Conservation (phyloP, 2,797 vertebrate genomes). For the Erpetoichthys calabaricus region DNA sequence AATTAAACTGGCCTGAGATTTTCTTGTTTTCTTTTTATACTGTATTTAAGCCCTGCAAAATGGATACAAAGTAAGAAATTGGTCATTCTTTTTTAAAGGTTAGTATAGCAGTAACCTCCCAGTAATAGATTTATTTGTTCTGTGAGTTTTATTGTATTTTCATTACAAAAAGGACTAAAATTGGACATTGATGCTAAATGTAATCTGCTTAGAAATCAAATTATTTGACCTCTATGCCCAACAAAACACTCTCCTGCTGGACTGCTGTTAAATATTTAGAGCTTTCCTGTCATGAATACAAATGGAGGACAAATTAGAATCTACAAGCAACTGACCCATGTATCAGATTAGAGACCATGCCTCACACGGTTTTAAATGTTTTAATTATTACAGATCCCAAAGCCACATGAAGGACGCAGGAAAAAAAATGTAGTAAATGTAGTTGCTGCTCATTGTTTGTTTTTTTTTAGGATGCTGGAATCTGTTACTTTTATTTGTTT, state of each 20-base stretch:
- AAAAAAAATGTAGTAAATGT: conserved; percentile 36
- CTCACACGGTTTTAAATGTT: conserved; percentile 76
- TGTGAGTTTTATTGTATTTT: conserved; percentile 42
- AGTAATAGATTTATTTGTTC: conserved; percentile 7
- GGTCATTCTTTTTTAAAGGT: neutral
- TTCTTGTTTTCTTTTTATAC: neutral
- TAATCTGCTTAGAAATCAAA: conserved; percentile 94
- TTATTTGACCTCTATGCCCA: conserved; percentile 84
- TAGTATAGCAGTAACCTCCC: neutral
- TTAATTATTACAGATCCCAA: conserved; percentile 78
- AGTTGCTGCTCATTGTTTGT: too few relatives aligned
- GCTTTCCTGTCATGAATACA: conserved; percentile 90
- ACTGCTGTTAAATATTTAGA: conserved; percentile 93
- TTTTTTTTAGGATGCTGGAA: too few relatives aligned
- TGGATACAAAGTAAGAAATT: conserved; percentile 23
- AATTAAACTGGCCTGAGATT: neutral
- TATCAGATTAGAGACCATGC: conserved; percentile 68
- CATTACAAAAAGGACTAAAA: conserved; percentile 58
- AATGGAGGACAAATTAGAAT: conserved; percentile 94
- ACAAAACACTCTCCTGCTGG: conserved; percentile 71
- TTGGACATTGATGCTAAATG: conserved; percentile 76
- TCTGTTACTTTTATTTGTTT: too few relatives aligned
- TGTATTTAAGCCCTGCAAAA: conserved; percentile 5
- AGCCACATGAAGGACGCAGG: conserved; percentile 70
- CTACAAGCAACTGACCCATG: conserved; percentile 90